These are phyloP conservation scores for Dromaius novaehollandiae DNA, from an alignment of 2,113 vertebrate genomes.

Conservation along the genomic window DNA sequence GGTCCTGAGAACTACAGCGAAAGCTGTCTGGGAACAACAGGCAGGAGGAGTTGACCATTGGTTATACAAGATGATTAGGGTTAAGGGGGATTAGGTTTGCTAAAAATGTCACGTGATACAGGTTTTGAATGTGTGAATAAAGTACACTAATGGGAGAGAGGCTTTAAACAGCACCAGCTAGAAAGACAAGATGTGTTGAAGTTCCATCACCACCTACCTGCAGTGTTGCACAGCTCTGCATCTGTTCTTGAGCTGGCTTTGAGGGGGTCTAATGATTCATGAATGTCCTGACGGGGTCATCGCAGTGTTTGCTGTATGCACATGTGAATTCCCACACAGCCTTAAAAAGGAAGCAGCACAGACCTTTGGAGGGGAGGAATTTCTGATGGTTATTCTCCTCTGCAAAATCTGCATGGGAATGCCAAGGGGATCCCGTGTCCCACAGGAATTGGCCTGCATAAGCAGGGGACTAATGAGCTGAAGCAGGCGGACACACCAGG, in stretches of 20 bases:
- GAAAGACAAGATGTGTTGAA: not conserved
- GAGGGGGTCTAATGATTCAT: not conserved
- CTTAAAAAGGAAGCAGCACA: not conserved
- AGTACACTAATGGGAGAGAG: not conserved
- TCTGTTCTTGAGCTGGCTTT: not conserved
- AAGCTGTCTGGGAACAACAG: not conserved
- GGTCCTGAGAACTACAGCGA: not conserved
- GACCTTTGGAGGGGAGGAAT: not conserved
- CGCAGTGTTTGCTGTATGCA: accelerated
- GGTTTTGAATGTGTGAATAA: not conserved
- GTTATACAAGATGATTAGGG: not conserved
- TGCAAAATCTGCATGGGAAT: accelerated
- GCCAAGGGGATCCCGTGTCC: not conserved
- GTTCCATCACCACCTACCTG: not conserved
- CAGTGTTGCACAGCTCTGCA: not conserved
- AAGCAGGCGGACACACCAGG: accelerated
- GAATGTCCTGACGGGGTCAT: accelerated
- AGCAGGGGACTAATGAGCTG: accelerated
- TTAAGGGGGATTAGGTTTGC: not conserved
- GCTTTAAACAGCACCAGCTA: not conserved
- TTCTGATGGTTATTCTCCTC: not conserved
- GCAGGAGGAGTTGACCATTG: not conserved
- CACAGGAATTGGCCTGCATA: not conserved
- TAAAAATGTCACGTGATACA: not conserved
- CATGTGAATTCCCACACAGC: not conserved